Evolutionary conservation across 2,888 invertebrate species (phyloP).

Genomic region (Eutolmus rufibarbis): DNA sequence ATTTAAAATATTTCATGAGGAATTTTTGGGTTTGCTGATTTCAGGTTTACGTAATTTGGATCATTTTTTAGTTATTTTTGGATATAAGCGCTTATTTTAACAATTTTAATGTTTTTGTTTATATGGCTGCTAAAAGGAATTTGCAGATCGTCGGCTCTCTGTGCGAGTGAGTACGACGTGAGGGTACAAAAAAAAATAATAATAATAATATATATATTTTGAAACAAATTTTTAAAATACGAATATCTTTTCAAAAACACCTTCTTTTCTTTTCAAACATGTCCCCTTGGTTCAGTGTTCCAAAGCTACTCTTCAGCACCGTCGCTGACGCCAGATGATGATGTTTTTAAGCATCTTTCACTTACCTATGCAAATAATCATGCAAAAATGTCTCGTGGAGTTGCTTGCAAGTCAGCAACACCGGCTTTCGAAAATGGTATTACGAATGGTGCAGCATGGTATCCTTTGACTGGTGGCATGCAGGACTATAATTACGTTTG

Average conservation of each 20-base stretch:
- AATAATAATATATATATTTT: not conserved
- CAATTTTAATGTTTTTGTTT: conserved; percentile 23
- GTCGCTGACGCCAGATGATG: conserved; percentile 89
- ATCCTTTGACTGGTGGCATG: conserved; percentile 77
- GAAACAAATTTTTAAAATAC: not conserved
- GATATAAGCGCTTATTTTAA: not conserved
- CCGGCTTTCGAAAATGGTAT: conserved; percentile 87
- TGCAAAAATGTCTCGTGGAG: conserved; percentile 85
- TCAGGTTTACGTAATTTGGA: not conserved
- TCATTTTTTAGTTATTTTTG: not conserved
- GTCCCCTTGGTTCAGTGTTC: conserved; percentile 78
- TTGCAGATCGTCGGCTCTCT: conserved; percentile 76
- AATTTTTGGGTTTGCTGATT: not conserved
- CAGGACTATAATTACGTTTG: conserved; percentile 90
- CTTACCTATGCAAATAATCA: conserved; percentile 86
- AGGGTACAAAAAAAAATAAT: not conserved
- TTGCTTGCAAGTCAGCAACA: conserved; percentile 79
- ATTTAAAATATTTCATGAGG: too few species aligned
- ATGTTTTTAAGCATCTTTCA: conserved; percentile 87
- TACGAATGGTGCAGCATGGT: conserved; percentile 95
- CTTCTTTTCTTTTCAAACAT: conserved; percentile 60
- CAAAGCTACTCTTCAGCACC: conserved; percentile 83
- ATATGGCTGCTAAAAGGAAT: conserved; percentile 67
- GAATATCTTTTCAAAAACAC: not conserved
- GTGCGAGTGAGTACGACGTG: conserved; percentile 69